Evolutionary conservation across 2,888 invertebrate genomes (phyloP).

Genomic region (Eupithecia inturbata): DNA sequence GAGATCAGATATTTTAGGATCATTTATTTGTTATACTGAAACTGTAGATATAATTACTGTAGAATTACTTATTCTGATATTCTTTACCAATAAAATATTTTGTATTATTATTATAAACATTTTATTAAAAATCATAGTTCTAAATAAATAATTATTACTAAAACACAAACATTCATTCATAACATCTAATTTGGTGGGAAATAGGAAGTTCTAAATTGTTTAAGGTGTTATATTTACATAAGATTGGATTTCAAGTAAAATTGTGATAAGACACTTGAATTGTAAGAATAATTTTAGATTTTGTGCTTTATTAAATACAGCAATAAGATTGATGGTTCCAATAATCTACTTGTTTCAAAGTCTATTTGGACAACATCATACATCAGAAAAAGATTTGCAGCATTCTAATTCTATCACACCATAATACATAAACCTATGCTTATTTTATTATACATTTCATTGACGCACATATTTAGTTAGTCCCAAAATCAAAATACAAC

Average conservation of each 20-base stretch:
- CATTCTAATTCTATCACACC: slow-evolving; percentile 16
- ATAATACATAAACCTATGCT: slow-evolving; percentile 14
- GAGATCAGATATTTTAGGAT: slow-evolving; percentile 2
- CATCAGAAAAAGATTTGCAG: not conserved
- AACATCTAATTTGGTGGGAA: slow-evolving; percentile 35
- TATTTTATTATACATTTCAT: slow-evolving; percentile 16
- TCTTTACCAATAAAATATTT: slow-evolving; percentile 6
- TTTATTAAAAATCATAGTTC: slow-evolving; percentile 48
- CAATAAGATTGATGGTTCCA: not conserved
- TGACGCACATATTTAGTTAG: too few relatives aligned
- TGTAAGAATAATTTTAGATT: not conserved
- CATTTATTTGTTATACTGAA: not conserved
- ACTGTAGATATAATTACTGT: not conserved
- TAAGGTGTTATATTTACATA: not conserved
- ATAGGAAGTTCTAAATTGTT: not conserved
- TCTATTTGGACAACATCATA: not conserved
- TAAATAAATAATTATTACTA: slow-evolving; percentile 52
- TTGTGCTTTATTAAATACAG: not conserved
- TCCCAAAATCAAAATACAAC: not conserved
- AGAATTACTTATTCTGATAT: not conserved
- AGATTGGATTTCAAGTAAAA: not conserved
- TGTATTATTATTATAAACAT: slow-evolving; percentile 18
- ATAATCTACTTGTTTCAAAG: not conserved
- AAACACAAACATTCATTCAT: slow-evolving; percentile 34
- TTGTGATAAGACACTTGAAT: not conserved